Evolutionary conservation across 2,888 invertebrate genomes (phyloP).

Genomic region (Cylindroiulus punctatus): DNA sequence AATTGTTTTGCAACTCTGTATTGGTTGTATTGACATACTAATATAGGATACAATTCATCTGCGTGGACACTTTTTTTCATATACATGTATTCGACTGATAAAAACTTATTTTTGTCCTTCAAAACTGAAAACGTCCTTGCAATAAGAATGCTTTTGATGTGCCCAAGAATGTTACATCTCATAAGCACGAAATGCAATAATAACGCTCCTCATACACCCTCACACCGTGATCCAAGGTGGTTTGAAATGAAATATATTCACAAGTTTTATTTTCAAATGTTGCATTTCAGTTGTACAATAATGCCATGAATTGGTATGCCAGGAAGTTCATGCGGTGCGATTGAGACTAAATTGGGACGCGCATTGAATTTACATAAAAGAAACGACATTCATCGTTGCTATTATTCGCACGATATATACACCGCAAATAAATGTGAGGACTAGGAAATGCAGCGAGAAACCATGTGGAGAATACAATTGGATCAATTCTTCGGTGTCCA

Average conservation of each 20-base stretch:
- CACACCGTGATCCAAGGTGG: background rate
- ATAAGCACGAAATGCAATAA: background rate
- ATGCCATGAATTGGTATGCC: background rate
- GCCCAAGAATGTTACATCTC: background rate
- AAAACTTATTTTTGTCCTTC: background rate
- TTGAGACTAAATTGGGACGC: background rate
- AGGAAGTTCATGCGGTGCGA: background rate
- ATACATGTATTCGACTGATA: no score
- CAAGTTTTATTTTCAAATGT: conserved; percentile 2
- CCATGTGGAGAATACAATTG: background rate
- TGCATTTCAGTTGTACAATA: background rate
- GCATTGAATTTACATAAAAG: background rate
- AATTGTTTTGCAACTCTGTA: no score
- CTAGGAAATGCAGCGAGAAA: background rate
- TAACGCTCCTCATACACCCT: background rate
- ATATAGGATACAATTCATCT: no score
- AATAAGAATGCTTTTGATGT: background rate
- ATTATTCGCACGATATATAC: no score
- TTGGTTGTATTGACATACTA: no score
- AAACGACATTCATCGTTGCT: no score
- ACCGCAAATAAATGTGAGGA: background rate
- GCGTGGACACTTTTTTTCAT: no score
- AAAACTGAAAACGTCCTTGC: background rate
- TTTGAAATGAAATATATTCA: background rate
- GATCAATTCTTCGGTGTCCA: background rate